Conservation (phyloP, 2,113 vertebrate species). For the Saguinus midas region DNA sequence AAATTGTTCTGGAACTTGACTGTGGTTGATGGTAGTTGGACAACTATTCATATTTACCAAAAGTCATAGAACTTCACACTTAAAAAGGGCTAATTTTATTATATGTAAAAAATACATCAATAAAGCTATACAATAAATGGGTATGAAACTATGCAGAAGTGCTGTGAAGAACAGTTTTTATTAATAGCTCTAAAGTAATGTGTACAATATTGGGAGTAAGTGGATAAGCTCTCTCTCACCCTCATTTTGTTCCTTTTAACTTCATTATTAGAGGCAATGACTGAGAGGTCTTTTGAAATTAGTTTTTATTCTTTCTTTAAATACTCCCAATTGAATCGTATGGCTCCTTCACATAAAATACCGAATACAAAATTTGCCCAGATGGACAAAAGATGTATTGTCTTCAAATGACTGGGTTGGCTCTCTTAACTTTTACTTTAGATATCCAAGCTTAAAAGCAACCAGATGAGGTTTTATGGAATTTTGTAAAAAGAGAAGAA, state of each 20-base stretch:
- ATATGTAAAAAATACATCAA: conserved; percentile 31
- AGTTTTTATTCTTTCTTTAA: conserved; percentile 49
- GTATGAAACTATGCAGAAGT: not conserved
- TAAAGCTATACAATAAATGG: not conserved
- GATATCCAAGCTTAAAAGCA: conserved; percentile 79
- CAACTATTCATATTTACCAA: not conserved
- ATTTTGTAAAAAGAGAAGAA: conserved; percentile 30
- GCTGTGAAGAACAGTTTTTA: not conserved
- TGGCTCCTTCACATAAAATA: conserved; percentile 58
- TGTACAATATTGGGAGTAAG: not conserved
- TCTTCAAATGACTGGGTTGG: conserved; percentile 69
- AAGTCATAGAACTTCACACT: not conserved
- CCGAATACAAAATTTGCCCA: conserved; percentile 61
- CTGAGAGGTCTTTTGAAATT: conserved; percentile 59
- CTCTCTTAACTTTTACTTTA: conserved; percentile 70
- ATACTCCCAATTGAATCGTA: conserved; percentile 47
- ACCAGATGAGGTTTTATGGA: conserved; percentile 78
- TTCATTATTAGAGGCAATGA: conserved; percentile 24
- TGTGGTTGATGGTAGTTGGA: not conserved
- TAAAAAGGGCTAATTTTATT: conserved; percentile 25
- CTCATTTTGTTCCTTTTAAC: conserved; percentile 21
- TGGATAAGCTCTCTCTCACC: not conserved
- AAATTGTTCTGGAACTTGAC: not conserved
- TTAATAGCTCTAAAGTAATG: not conserved
- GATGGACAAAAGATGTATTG: conserved; percentile 77